A percentile compares a stretch with the other conserved stretches of the same genome.
Conservation (phyloP, 2,888 invertebrate genomes). For the Sinelater perroti region DNA sequence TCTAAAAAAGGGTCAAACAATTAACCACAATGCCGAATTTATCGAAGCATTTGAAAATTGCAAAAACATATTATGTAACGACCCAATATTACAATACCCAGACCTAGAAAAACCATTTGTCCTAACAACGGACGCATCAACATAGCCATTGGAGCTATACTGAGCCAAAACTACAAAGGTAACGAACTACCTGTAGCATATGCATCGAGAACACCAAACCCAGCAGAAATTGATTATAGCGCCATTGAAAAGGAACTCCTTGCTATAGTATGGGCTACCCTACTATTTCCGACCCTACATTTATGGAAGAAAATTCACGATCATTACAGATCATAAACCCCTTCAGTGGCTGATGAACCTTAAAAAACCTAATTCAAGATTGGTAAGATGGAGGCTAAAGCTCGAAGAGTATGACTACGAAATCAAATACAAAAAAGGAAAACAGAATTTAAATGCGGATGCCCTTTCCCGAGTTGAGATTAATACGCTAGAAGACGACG, state of each 20-base stretch:
- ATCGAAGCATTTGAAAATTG: slow-evolving; percentile 8
- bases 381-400: slow-evolving; percentile 16
- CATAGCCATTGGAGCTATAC: slow-evolving; percentile 34
- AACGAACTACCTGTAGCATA: not conserved
- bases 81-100: slow-evolving; percentile 29
- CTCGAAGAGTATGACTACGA: slow-evolving; percentile 22
- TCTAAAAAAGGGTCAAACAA: not conserved
- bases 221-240: slow-evolving; percentile 20
- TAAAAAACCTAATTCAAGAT: slow-evolving; percentile 21
- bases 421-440: too few relatives aligned
- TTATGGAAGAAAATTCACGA: slow-evolving; percentile 20
- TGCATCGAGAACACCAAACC: slow-evolving; percentile 11
- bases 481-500: too few relatives aligned
- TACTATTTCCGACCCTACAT: slow-evolving; percentile 29
- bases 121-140: slow-evolving; percentile 33
- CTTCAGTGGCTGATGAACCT: slow-evolving; percentile 20
- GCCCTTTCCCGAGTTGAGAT: too few relatives aligned
- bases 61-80: slow-evolving; percentile 18
- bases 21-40: not conserved
- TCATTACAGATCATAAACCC: slow-evolving; percentile 31
- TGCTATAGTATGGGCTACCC: slow-evolving; percentile 6
- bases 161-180: slow-evolving; percentile 26
- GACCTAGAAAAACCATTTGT: slow-evolving; percentile 32
- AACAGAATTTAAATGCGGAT: too few relatives aligned
- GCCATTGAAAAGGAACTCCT: slow-evolving; percentile 22